A percentile compares a stretch with the other conserved stretches of the same genome.
Evolutionary conservation across 1,140 invertebrate genomes (phyloP).

Genomic region (Argopecten irradians): DNA sequence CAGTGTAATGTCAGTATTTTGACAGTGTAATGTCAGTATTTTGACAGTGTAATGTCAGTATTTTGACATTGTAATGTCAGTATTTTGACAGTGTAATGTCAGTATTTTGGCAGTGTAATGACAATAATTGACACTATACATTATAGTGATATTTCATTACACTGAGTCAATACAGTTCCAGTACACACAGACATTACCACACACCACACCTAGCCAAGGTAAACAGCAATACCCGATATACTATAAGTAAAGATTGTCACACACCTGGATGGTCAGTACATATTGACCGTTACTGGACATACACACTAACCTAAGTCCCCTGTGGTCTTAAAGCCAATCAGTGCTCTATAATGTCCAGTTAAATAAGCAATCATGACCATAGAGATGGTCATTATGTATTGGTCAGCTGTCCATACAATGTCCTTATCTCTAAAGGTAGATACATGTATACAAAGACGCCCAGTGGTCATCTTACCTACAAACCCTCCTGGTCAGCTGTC

Average conservation of each 20-base stretch:
- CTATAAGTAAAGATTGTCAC: background rate
- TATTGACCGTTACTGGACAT: slow-evolving; percentile 6
- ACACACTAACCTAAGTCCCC: background rate
- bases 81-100: no score
- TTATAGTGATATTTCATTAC: background rate
- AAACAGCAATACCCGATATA: no score
- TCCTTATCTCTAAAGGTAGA: background rate
- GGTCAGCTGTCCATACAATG: background rate
- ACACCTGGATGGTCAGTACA: background rate
- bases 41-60: no score
- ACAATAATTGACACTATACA: background rate
- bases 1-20: no score
- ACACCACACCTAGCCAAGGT: background rate
- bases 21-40: no score
- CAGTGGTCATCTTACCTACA: background rate
- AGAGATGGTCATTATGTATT: slow-evolving; percentile 21
- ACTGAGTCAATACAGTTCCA: background rate
- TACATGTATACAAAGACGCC: background rate
- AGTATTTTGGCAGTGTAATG: background rate
- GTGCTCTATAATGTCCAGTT: background rate
- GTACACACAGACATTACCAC: background rate
- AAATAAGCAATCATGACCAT: background rate
- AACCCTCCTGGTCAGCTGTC: no score
- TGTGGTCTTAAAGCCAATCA: slow-evolving; percentile 10
- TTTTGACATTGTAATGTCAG: no score